Evolutionary conservation across 2,888 invertebrate genomes (phyloP), one percentile per base, ranked within the genome.

Genomic region (Timema podura): DNA sequence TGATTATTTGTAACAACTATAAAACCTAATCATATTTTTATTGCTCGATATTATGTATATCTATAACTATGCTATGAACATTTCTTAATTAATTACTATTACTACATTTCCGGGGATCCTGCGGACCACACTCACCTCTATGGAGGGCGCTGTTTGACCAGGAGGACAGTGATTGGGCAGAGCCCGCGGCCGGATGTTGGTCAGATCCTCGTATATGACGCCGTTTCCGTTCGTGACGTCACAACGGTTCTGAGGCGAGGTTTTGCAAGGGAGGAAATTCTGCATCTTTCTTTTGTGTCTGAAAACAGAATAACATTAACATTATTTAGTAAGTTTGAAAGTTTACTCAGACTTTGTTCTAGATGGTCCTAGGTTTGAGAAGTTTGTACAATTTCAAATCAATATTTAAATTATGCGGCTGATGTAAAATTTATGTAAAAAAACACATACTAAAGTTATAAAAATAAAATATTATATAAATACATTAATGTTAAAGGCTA

Each of bases 221-320:
- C 87, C 72, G 85, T 86, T 16, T 81, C 86, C 71, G 82, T 86
- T 75, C 0, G 86, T 71, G 13, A 76, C 77, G 71, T 78, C 79
- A 79, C 84, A 83, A 77, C 83, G 81, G 77, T 82, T 83, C 78
- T 83, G 83, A 72, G 84, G 89, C 73, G 90, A 88, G 65, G 91
- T 90, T 82, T 93, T 93, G 80, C 92, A 92, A 65, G 92, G 92
- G 78, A 92, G 85, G 73, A 93, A 87, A 79, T 92, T 92, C 80
- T 92, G 92, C 79, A 92, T 91, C 90, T 91, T 92, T 81, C 92
- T 87, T 82, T 92, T 92, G 81, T 92, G 92, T 82, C 93, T 93
- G 88, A 70, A 87, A 86, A 15, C 48, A 66, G n/a, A n/a, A n/a
- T n/a, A n/a, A n/a, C n/a, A n/a, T n/a, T n/a, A n/a, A n/a, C n/a